These are phyloP conservation scores for Chiroxiphia lanceolata DNA, from an alignment of 2,797 vertebrate species.

Conservation along the genomic window DNA sequence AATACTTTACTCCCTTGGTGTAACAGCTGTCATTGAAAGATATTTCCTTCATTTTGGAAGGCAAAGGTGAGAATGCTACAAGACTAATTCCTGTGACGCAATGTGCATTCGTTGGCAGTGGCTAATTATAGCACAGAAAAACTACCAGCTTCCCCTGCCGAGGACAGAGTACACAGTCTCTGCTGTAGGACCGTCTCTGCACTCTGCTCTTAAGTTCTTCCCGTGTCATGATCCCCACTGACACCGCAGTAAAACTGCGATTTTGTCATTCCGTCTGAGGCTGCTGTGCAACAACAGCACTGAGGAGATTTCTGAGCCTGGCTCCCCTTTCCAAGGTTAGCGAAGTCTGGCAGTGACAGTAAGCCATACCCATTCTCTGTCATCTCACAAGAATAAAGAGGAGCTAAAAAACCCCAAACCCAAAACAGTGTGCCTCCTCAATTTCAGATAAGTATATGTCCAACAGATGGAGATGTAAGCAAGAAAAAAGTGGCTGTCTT, in stretches of 20 bases:
- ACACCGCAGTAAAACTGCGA: background rate
- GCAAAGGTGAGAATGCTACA: conserved; percentile 39
- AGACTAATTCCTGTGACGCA: background rate
- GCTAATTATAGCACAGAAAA: conserved; percentile 48
- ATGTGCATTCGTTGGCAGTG: background rate
- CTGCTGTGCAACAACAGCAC: background rate
- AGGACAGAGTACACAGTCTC: background rate
- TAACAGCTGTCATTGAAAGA: background rate
- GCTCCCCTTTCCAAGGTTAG: background rate
- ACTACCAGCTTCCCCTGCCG: background rate
- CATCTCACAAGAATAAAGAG: background rate
- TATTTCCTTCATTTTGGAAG: conserved; percentile 7
- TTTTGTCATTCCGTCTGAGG: background rate
- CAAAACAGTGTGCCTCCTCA: background rate
- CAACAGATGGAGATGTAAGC: background rate
- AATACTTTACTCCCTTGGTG: background rate
- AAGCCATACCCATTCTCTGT: background rate
- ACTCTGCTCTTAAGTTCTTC: background rate
- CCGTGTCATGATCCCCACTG: background rate
- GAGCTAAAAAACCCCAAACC: background rate
- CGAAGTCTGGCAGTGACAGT: background rate
- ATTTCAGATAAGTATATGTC: background rate
- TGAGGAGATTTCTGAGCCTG: background rate
- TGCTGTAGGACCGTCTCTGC: background rate
- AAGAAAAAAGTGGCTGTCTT: background rate